These are phyloP conservation scores for Dione juno DNA, from an alignment of 2,888 invertebrate species.

Conservation along the genomic window DNA sequence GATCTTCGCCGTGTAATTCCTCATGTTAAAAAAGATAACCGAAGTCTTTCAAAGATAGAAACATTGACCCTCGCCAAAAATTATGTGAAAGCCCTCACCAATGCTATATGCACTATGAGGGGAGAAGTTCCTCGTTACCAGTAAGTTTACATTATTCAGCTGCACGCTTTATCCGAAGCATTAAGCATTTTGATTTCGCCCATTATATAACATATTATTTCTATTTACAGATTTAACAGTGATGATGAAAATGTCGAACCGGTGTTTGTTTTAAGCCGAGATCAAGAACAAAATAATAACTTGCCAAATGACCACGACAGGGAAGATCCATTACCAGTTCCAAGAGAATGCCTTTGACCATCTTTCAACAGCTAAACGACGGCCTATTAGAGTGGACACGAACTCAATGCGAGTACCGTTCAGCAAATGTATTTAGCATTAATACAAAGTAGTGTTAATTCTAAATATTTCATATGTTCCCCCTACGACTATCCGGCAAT, in stretches of 20 bases:
- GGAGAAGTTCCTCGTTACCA: constrained; percentile 83
- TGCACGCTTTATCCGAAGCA: neutral
- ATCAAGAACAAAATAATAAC: constrained; percentile 70
- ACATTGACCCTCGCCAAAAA: constrained; percentile 94
- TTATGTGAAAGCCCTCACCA: constrained; percentile 94
- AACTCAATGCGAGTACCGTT: constrained; percentile 28
- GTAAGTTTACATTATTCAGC: constrained; percentile 57
- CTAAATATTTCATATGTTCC: constrained; percentile 35
- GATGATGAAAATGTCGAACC: constrained; percentile 74
- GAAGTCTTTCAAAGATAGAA: constrained; percentile 94
- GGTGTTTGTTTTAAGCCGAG: constrained; percentile 64
- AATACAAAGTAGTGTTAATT: constrained; percentile 29
- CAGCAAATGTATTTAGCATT: constrained; percentile 29
- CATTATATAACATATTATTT: constrained; percentile 40
- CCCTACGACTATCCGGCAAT: constrained; percentile 42
- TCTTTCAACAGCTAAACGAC: constrained; percentile 24
- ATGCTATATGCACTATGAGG: constrained; percentile 92
- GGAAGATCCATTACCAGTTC: constrained; percentile 49
- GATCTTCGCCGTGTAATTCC: constrained; percentile 93
- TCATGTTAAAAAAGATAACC: constrained; percentile 91
- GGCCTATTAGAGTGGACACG: constrained; percentile 29
- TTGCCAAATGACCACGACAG: constrained; percentile 57
- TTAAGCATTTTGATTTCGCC: neutral
- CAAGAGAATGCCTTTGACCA: constrained; percentile 58
- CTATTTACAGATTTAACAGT: constrained; percentile 61